These are phyloP conservation scores for Zoanthus gigantus DNA, from an alignment of 92 coral and sea anemone species.

Conservation along the genomic window DNA sequence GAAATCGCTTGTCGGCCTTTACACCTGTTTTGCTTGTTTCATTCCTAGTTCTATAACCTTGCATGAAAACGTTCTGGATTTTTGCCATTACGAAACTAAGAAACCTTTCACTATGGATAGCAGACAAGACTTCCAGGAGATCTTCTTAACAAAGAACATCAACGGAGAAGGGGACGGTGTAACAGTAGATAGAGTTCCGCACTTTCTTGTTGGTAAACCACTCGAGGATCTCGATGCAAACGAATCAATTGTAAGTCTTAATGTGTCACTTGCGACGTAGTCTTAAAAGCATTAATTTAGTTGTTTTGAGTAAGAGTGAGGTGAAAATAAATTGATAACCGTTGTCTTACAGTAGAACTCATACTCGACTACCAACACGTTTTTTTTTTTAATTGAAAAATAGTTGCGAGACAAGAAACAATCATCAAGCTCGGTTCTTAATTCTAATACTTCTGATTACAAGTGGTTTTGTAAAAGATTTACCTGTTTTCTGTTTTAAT, in stretches of 20 bases:
- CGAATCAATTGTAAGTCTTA: conserved; percentile 4
- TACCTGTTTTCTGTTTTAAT: too few relatives aligned
- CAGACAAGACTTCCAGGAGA: background rate
- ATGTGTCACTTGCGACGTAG: too few relatives aligned
- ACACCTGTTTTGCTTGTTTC: background rate
- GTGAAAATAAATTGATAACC: too few relatives aligned
- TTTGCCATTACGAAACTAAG: background rate
- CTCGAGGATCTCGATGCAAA: conserved; percentile 20
- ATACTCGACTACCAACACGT: too few relatives aligned
- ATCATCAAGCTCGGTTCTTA: too few relatives aligned
- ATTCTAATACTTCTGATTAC: too few relatives aligned
- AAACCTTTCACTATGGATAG: background rate
- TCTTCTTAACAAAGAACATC: background rate
- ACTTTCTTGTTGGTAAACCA: conserved; percentile 32
- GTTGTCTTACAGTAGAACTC: too few relatives aligned
- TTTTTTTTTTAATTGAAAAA: too few relatives aligned
- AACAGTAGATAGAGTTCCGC: conserved; percentile 25
- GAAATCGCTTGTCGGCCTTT: background rate
- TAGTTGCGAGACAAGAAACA: too few relatives aligned
- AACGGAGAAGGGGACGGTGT: background rate
- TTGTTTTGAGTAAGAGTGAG: too few relatives aligned
- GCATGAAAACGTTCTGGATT: background rate
- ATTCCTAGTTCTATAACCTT: background rate
- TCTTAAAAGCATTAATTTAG: too few relatives aligned
- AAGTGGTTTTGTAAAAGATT: too few relatives aligned